Conservation (phyloP, 2,797 vertebrate species). For the Microctenopoma steveboyesi region DNA sequence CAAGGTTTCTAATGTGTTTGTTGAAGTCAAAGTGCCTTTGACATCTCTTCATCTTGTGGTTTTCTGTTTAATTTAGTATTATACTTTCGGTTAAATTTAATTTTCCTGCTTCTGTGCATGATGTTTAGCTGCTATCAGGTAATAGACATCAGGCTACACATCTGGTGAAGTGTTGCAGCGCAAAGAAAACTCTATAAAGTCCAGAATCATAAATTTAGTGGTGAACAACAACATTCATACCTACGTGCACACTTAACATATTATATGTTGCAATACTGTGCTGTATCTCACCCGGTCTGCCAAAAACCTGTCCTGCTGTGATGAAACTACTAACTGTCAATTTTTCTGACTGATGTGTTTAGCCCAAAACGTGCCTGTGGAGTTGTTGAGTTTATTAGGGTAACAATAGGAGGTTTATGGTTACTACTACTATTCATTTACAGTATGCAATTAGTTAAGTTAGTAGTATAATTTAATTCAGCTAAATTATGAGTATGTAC, state of each 20-base stretch:
- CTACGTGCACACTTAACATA: too few relatives aligned
- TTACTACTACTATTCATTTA: background rate
- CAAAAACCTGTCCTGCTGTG: background rate
- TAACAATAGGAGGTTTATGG: background rate
- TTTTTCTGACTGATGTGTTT: background rate
- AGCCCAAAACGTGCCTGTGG: background rate
- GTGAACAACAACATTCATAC: too few relatives aligned
- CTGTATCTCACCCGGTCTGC: background rate
- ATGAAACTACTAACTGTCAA: background rate
- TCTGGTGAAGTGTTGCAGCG: too few relatives aligned
- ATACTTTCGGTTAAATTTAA: background rate
- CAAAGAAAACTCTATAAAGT: too few relatives aligned
- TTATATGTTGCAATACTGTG: background rate
- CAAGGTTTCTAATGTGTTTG: background rate
- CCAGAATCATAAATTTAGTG: too few relatives aligned
- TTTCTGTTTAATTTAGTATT: constrained; percentile 5
- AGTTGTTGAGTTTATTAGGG: background rate
- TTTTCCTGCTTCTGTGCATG: too few relatives aligned
- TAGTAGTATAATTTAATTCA: too few relatives aligned
- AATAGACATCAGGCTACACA: too few relatives aligned
- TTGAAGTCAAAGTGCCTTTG: constrained; percentile 1
- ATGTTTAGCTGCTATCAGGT: background rate
- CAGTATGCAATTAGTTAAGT: background rate
- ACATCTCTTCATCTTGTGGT: background rate
- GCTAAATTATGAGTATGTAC: background rate